Percentiles rank a stretch among this genome's conserved stretches.
Conservation (phyloP, 2,797 vertebrate genomes). For the Trachurus trachurus region DNA sequence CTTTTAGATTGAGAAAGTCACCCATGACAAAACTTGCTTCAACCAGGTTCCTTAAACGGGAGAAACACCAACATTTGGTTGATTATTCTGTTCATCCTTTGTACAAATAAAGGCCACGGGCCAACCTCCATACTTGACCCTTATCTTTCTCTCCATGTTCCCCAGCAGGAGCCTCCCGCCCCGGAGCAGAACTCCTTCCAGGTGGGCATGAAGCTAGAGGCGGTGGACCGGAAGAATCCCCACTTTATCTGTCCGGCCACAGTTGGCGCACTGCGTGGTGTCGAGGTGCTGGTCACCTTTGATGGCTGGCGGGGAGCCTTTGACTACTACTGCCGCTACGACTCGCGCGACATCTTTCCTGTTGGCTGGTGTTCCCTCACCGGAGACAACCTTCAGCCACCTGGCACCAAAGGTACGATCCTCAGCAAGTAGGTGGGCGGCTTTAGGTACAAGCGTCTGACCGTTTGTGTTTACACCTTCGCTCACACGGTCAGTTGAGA, state of each 20-base stretch:
- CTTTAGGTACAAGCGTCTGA: neutral
- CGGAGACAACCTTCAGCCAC: conserved; percentile 98
- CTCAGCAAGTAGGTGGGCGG: neutral
- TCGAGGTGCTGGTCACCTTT: conserved; percentile 98
- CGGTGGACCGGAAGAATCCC: conserved; percentile 99
- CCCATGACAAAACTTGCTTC: neutral
- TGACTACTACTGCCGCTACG: conserved; percentile 99
- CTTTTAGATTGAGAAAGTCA: neutral
- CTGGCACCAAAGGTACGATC: conserved; percentile 94
- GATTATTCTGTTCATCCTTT: neutral
- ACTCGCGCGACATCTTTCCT: conserved; percentile 98
- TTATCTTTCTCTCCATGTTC: conserved; percentile 38
- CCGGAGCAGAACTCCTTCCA: conserved; percentile 98
- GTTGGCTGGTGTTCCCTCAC: conserved; percentile 98
- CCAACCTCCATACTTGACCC: conserved; percentile 38
- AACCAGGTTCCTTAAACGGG: too few species aligned
- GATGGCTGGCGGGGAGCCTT: conserved; percentile 99
- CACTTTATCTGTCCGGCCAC: conserved; percentile 99
- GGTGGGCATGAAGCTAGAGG: conserved; percentile 98
- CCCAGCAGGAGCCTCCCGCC: conserved; percentile 94
- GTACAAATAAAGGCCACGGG: neutral
- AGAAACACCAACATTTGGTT: neutral
- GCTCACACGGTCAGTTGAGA: neutral
- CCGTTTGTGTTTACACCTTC: neutral
- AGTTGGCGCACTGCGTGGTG: conserved; percentile 95